Conservation (phyloP, 1,140 invertebrate species). For the Spodoptera frugiperda region DNA sequence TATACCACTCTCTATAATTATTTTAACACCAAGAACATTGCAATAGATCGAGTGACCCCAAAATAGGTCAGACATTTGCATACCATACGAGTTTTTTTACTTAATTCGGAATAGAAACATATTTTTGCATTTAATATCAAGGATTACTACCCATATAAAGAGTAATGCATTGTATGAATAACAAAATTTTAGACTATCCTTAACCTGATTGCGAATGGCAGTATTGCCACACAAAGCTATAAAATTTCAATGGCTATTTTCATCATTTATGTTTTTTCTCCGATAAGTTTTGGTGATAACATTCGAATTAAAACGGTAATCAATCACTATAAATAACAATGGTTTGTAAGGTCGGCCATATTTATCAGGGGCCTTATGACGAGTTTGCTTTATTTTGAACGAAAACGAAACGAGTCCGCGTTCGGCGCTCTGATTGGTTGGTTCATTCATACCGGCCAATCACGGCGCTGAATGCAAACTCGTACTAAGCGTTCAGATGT, state of each 20-base stretch:
- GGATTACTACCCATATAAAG: no score
- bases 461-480: no score
- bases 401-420: no score
- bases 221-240: not conserved
- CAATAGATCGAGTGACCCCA: not conserved
- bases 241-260: not conserved
- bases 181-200: no score
- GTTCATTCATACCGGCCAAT: no score
- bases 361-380: no score
- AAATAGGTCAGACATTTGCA: not conserved
- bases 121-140: not conserved
- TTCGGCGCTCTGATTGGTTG: no score
- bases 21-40: not conserved
- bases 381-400: no score
- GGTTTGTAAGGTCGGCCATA: not conserved
- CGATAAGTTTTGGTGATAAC: not conserved
- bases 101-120: not conserved
- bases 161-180: no score
- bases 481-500: no score
- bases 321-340: not conserved
- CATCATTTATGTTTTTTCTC: not conserved
- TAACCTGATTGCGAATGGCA: not conserved
- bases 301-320: conserved; percentile 6
- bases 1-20: not conserved
- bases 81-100: not conserved